Base-by-base conservation (phyloP, 1,140 invertebrate species). In the Atopsyche davidsoni region DNA sequence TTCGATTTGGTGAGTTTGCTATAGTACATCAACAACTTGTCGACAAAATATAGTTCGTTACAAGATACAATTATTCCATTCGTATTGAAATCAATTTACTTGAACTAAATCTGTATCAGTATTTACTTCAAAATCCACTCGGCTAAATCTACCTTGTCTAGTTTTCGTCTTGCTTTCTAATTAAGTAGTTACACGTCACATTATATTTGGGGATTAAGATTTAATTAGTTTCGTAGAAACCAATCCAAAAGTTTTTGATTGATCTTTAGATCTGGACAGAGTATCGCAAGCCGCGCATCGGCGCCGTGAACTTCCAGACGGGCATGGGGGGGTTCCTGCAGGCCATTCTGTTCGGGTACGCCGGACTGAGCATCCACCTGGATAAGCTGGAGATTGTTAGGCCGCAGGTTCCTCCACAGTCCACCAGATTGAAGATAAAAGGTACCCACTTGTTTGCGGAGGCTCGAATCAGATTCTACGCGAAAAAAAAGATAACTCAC, bases 301-400 rank as follows among this genome's bases (percentile, higher is more conserved):
- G 76, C 0, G 75, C 76, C 0, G 70, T 72, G 0, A 79, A 79
- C 47, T 79, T 78, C 59, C 61, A 76, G 11, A 78, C 76, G 0
- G 77, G 76, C 7, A 76, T 78, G 66, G 76, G 77, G 0, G 77
- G 77, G 1, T 76, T 78, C 54, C 62, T 79, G 14, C 77, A 79
- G 45, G 59, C 75, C 0, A 55, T 78, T 0, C 61, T 76, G 17
- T 75, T 75, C 46, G 77, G 77, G 2, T 79, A 75, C 49, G 76
- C 67, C 1, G 75, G 75, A 0, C 31, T 79, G 4, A 64, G 70
- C 24, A 68, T 77, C 47, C 64, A 68, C 18, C 56, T 76, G 0
- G 62, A 70, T 58, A 43, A 57, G 28, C 10, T 76, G 36, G 60
- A 66, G 35, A 67, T 73, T 6, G 51, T 56, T 18, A 64, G 59